phyloP scores from a whole-genome alignment of 2,888 invertebrate genomes.

The Agrotis ipsilon region DNA sequence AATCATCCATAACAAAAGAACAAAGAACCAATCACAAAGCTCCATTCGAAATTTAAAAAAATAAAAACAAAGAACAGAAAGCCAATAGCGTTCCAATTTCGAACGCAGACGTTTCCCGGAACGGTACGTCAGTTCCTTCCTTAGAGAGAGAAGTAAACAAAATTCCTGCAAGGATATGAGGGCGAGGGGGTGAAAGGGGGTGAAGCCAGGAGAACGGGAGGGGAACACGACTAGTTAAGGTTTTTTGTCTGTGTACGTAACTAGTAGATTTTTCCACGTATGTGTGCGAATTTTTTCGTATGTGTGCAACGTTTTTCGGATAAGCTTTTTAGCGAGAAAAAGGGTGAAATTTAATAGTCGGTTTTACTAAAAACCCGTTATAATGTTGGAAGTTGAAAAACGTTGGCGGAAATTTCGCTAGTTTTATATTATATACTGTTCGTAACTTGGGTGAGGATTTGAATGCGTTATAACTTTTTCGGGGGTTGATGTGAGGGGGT shows the following conservation, averaged over 20 bases:
- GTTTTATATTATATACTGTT: constrained; percentile 57
- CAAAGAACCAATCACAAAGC: constrained; percentile 45
- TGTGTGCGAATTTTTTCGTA: constrained; percentile 65
- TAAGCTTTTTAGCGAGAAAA: constrained; percentile 79
- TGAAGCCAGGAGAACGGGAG: constrained; percentile 51
- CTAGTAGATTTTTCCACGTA: constrained; percentile 58
- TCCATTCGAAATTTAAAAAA: constrained; percentile 43
- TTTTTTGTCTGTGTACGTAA: constrained; percentile 87
- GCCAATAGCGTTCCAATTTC: constrained; percentile 85
- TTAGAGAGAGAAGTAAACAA: constrained; percentile 89
- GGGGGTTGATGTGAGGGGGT: constrained; percentile 24
- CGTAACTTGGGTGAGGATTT: constrained; percentile 56
- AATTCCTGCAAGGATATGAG: constrained; percentile 90
- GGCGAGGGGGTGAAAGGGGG: constrained; percentile 66
- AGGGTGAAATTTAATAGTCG: constrained; percentile 79
- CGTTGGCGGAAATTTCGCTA: constrained; percentile 54
- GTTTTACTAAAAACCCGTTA: constrained; percentile 72
- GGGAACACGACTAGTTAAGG: constrained; percentile 81
- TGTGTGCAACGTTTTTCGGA: constrained; percentile 76
- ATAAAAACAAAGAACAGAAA: constrained; percentile 70
- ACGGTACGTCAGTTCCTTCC: constrained; percentile 82
- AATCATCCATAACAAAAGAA: constrained; percentile 26
- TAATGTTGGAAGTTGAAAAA: constrained; percentile 68
- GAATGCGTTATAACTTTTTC: constrained; percentile 57
- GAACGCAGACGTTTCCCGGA: constrained; percentile 79